Conservation (phyloP, 2,797 vertebrate genomes). For the Cercopithecus mitis region DNA sequence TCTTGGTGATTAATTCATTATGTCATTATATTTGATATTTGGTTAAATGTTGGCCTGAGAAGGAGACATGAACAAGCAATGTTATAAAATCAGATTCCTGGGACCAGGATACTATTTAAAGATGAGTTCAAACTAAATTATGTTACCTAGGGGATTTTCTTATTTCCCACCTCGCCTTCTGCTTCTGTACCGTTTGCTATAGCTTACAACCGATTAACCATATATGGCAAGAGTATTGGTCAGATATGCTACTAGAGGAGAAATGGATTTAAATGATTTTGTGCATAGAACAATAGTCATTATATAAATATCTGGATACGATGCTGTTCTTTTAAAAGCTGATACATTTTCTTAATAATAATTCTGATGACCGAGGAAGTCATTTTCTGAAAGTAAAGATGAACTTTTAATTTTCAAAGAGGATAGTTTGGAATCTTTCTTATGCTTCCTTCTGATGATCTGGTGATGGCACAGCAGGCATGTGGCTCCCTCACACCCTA, state of each 20-base stretch:
- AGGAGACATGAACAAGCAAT: not conserved
- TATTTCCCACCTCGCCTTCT: not conserved
- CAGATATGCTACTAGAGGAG: not conserved
- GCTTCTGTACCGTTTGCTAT: not conserved
- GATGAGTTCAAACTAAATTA: not conserved
- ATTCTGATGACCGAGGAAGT: not conserved
- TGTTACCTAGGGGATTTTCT: not conserved
- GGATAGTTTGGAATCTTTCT: not conserved
- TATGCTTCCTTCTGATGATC: not conserved
- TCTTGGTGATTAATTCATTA: not conserved
- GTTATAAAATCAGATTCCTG: not conserved
- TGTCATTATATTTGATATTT: not conserved
- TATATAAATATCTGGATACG: not conserved
- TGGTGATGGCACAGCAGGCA: not conserved
- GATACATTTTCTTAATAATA: not conserved
- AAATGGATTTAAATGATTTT: not conserved
- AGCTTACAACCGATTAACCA: not conserved
- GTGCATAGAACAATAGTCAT: not conserved
- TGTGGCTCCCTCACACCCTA: not conserved
- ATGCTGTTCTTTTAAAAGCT: not conserved
- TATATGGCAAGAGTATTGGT: not conserved
- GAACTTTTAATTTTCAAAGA: not conserved
- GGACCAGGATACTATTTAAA: not conserved
- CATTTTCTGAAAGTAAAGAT: not conserved
- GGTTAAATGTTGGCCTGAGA: not conserved